A percentile compares a stretch with the other conserved stretches of the same genome.
Conservation (phyloP, 2,113 vertebrate species). For the Strigops habroptila region DNA sequence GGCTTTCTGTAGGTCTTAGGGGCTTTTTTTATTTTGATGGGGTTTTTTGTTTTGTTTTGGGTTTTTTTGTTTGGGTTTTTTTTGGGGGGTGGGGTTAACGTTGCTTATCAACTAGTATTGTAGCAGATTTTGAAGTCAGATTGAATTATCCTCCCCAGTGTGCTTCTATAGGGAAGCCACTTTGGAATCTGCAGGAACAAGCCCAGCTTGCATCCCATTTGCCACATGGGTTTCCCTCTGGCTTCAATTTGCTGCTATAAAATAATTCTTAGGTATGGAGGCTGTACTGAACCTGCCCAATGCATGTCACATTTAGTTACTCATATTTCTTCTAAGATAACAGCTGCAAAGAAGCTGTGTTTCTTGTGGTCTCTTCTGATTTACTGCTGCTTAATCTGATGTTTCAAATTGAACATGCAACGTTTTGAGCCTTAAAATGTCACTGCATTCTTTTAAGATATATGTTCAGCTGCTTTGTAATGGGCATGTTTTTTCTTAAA, state of each 20-base stretch:
- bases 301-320: background rate
- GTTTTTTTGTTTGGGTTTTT: background rate
- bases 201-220: background rate
- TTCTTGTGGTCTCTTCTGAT: constrained; percentile 18
- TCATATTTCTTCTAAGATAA: constrained; percentile 16
- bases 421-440: constrained; percentile 2
- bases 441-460: constrained; percentile 4
- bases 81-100: background rate
- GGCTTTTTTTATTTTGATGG: too few species aligned
- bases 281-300: background rate
- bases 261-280: background rate
- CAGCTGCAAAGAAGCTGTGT: background rate
- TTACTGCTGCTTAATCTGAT: constrained; percentile 49
- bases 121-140: constrained; percentile 23
- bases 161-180: background rate
- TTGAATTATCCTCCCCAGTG: background rate
- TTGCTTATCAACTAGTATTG: background rate
- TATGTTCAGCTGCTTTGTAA: background rate
- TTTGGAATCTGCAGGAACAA: background rate
- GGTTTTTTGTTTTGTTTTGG: background rate
- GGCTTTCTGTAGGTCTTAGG: background rate
- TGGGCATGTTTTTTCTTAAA: background rate
- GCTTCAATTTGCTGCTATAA: constrained; percentile 46
- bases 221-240: constrained; percentile 21
- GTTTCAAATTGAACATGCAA: constrained; percentile 45